A percentile compares a stretch with the other conserved stretches of the same genome.
Conservation (phyloP, 2,113 vertebrate genomes). For the Megaceryle torquata region DNA sequence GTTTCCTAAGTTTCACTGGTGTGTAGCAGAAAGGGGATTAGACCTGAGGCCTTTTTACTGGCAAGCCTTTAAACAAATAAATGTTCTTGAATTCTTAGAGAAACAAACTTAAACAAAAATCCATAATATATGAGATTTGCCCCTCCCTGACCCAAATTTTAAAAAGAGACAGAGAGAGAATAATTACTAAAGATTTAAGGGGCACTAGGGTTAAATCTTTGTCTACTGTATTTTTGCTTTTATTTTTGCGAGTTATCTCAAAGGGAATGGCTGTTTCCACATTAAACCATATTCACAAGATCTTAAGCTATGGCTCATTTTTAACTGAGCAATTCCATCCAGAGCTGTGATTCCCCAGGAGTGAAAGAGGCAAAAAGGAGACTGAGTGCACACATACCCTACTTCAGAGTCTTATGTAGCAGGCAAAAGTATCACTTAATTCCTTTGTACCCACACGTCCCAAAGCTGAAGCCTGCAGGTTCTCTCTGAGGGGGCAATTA, state of each 20-base stretch:
- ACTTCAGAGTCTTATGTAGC: neutral
- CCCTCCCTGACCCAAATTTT: neutral
- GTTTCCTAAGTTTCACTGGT: slow-evolving; percentile 63
- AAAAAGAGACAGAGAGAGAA: neutral
- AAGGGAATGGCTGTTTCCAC: neutral
- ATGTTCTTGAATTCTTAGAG: slow-evolving; percentile 49
- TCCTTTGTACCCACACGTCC: neutral
- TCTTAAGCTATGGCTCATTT: neutral
- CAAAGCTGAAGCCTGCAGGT: neutral
- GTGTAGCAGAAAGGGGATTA: slow-evolving; percentile 69
- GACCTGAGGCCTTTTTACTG: slow-evolving; percentile 64
- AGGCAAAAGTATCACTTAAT: neutral
- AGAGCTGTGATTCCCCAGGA: neutral
- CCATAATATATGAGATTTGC: slow-evolving; percentile 16
- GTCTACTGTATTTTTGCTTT: neutral
- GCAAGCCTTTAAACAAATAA: slow-evolving; percentile 68
- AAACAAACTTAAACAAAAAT: slow-evolving; percentile 55
- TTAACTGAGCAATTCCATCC: neutral
- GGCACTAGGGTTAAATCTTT: neutral
- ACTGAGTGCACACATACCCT: neutral
- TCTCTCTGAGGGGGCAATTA: neutral
- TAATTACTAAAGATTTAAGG: neutral
- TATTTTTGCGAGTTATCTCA: neutral
- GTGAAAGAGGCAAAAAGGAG: neutral
- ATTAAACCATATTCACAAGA: neutral